Conservation (phyloP, 1,140 invertebrate species). For the Trichomalopsis sarcophagae region DNA sequence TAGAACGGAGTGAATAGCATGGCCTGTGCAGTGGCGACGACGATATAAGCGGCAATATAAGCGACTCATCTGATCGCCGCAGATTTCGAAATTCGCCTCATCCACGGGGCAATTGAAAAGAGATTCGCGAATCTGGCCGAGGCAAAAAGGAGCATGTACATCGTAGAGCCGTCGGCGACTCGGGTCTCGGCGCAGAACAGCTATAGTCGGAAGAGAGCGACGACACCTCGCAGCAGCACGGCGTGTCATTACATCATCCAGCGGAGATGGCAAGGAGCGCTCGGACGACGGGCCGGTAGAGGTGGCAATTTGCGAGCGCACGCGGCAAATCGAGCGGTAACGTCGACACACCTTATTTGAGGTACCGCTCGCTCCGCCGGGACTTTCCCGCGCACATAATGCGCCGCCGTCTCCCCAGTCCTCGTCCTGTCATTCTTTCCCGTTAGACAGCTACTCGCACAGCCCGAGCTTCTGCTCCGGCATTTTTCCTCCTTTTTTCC, state of each 20-base stretch:
- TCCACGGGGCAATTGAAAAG: too few relatives aligned
- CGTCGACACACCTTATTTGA: slow-evolving; percentile 13
- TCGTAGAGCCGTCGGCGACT: too few relatives aligned
- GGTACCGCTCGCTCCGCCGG: neutral
- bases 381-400: slow-evolving; percentile 16
- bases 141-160: too few relatives aligned
- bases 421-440: slow-evolving; percentile 17
- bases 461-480: neutral
- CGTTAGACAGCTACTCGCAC: too few relatives aligned
- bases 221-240: too few relatives aligned
- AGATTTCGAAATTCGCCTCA: slow-evolving; percentile 9
- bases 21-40: too few relatives aligned
- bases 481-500: neutral
- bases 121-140: too few relatives aligned
- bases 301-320: too few relatives aligned
- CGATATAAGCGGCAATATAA: neutral
- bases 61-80: neutral
- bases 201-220: too few relatives aligned
- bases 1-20: too few relatives aligned
- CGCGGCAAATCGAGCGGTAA: slow-evolving; percentile 6
- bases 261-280: neutral
- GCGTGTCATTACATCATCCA: slow-evolving; percentile 15
- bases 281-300: neutral
- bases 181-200: too few relatives aligned
- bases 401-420: too few relatives aligned